Conservation (phyloP, 2,888 invertebrate species). For the Chrysotoxum bicinctum region DNA sequence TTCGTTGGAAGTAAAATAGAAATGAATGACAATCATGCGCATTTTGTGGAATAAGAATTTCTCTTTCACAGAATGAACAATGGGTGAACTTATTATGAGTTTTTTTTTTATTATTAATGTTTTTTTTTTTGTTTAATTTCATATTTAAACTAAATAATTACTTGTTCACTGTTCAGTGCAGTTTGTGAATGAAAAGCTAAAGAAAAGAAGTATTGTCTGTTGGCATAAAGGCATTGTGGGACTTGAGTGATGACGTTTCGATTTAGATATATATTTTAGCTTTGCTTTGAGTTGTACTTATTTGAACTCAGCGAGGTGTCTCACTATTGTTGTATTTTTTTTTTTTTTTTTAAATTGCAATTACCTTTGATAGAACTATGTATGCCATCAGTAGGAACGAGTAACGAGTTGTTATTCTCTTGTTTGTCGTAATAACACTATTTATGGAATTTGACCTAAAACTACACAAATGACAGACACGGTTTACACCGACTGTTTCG, state of each 20-base stretch:
- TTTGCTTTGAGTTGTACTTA: conserved; percentile 2
- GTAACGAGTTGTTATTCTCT: conserved; percentile 60
- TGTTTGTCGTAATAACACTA: conserved; percentile 60
- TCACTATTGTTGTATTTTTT: conserved; percentile 27
- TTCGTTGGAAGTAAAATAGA: neutral
- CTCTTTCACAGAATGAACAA: conserved; percentile 56
- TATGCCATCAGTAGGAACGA: conserved; percentile 57
- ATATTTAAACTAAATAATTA: conserved; percentile 13
- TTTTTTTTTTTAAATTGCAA: conserved; percentile 16
- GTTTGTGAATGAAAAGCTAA: conserved; percentile 35
- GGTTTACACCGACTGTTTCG: conserved; percentile 18
- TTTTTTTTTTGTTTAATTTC: conserved; percentile 12
- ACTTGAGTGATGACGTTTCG: conserved; percentile 15
- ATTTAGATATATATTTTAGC: neutral
- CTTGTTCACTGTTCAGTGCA: conserved; percentile 21
- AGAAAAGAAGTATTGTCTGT: conserved; percentile 3
- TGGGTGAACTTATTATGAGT: conserved; percentile 41
- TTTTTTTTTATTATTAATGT: conserved; percentile 4
- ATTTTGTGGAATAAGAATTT: conserved; percentile 44
- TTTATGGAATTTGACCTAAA: conserved; percentile 70
- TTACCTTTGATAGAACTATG: conserved; percentile 47
- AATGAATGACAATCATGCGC: conserved; percentile 64
- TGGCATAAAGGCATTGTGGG: neutral
- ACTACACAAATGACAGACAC: conserved; percentile 54
- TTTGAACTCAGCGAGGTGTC: conserved; percentile 50